Evolutionary conservation across 2,113 vertebrate species (phyloP).

Genomic region (Poeciliopsis retropinna): DNA sequence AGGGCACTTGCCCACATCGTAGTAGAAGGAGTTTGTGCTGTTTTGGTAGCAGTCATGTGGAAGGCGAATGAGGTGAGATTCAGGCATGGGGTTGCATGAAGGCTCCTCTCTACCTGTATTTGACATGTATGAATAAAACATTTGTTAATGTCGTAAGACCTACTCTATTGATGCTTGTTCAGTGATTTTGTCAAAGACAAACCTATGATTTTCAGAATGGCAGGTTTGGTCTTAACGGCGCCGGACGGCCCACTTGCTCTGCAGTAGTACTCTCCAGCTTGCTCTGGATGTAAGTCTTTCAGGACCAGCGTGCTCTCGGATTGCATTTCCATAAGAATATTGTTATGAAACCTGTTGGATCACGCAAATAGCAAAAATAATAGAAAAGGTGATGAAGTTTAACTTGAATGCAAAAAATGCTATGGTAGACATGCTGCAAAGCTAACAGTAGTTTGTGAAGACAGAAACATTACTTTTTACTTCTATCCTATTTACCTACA

Average conservation of each 20-base stretch:
- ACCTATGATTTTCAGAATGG: slow-evolving; percentile 89
- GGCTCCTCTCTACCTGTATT: slow-evolving; percentile 81
- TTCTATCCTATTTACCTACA: not conserved
- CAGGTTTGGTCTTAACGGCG: slow-evolving; percentile 85
- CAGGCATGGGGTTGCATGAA: slow-evolving; percentile 86
- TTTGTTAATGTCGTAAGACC: not conserved
- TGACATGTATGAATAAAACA: slow-evolving; percentile 40
- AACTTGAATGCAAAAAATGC: not conserved
- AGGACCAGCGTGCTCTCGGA: slow-evolving; percentile 87
- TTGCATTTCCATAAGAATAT: slow-evolving; percentile 84
- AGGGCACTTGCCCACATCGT: slow-evolving; percentile 90
- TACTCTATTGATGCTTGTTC: not conserved
- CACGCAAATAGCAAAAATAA: slow-evolving; percentile 15
- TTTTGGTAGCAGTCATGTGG: slow-evolving; percentile 95
- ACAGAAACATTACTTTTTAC: not conserved
- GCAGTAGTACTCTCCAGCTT: slow-evolving; percentile 92
- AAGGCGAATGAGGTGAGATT: slow-evolving; percentile 87
- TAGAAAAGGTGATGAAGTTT: not conserved
- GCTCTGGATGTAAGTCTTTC: slow-evolving; percentile 82
- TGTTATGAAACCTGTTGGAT: slow-evolving; percentile 90
- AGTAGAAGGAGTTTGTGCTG: slow-evolving; percentile 88
- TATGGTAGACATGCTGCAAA: not conserved
- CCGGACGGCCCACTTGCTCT: slow-evolving; percentile 88
- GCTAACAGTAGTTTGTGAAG: not conserved
- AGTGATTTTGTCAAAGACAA: slow-evolving; percentile 36